Percentiles rank a stretch among this genome's conserved stretches.
phyloP scores from a whole-genome alignment of 2,888 invertebrate genomes.

The Glyphotaelius pellucidus region DNA sequence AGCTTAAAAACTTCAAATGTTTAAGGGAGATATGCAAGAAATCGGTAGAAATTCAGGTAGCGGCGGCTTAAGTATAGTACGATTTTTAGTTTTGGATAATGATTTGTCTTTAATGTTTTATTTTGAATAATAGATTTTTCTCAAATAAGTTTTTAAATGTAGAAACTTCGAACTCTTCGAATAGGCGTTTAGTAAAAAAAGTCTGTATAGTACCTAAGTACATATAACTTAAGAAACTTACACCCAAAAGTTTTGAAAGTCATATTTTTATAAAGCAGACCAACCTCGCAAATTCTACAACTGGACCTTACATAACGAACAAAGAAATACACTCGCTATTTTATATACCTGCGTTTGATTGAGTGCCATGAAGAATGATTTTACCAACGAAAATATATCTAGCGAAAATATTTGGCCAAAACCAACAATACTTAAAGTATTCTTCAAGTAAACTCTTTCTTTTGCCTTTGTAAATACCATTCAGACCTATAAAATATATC shows the following conservation, averaged over 20 bases:
- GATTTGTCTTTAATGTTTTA: too few species aligned
- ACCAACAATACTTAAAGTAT: not conserved
- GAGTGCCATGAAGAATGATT: not conserved
- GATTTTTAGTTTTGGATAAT: too few species aligned
- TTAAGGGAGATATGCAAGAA: too few species aligned
- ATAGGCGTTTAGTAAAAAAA: too few species aligned
- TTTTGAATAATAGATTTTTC: too few species aligned
- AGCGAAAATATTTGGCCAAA: not conserved
- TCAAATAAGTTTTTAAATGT: too few species aligned
- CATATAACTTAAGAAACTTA: not conserved
- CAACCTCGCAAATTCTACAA: not conserved
- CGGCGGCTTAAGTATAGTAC: too few species aligned
- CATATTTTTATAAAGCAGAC: not conserved
- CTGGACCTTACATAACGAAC: not conserved
- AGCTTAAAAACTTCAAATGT: too few species aligned
- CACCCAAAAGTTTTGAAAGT: not conserved
- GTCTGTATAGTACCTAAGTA: not conserved
- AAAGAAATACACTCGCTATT: constrained; percentile 2
- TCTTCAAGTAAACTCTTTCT: not conserved
- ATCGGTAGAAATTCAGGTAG: too few species aligned
- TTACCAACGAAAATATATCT: not conserved
- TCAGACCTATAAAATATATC: not conserved
- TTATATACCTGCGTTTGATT: not conserved
- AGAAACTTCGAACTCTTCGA: too few species aligned
- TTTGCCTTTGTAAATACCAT: not conserved